phyloP scores from a whole-genome alignment of 2,113 vertebrate species.

The Microtus ochrogaster region DNA sequence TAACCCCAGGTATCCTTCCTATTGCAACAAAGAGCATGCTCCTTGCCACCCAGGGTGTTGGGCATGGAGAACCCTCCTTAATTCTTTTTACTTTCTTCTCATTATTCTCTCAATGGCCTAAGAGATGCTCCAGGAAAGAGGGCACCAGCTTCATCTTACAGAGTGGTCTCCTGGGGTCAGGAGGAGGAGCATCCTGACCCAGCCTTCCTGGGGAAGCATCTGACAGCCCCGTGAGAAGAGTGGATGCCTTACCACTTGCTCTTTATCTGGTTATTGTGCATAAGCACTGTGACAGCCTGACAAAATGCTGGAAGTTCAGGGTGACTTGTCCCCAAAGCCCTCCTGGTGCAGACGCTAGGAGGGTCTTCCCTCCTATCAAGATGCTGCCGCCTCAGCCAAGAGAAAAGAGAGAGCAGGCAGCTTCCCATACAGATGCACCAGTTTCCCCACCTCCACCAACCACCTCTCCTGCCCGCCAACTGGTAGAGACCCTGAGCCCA shows the following conservation, averaged over 20 bases:
- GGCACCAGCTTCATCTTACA: too few species aligned
- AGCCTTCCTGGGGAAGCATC: accelerated
- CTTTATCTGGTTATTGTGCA: too few species aligned
- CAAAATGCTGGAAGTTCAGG: accelerated
- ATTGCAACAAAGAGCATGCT: too few species aligned
- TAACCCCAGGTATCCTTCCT: neutral
- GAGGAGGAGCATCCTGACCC: neutral
- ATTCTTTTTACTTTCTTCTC: neutral
- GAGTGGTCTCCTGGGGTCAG: neutral
- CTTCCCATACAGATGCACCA: accelerated
- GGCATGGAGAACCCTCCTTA: accelerated
- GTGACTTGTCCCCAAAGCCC: accelerated
- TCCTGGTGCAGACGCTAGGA: neutral
- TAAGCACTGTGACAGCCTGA: accelerated
- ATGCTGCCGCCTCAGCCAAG: accelerated
- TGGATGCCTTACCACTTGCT: accelerated
- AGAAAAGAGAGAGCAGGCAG: accelerated
- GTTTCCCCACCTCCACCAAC: accelerated
- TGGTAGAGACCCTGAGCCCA: neutral
- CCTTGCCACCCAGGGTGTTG: accelerated
- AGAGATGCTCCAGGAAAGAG: neutral
- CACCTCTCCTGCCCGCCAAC: accelerated
- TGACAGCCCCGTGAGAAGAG: neutral
- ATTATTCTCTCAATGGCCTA: neutral
- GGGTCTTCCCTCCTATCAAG: neutral